These are phyloP conservation scores for Plecotus auritus DNA, from an alignment of 2,113 vertebrate species.

Conservation along the genomic window DNA sequence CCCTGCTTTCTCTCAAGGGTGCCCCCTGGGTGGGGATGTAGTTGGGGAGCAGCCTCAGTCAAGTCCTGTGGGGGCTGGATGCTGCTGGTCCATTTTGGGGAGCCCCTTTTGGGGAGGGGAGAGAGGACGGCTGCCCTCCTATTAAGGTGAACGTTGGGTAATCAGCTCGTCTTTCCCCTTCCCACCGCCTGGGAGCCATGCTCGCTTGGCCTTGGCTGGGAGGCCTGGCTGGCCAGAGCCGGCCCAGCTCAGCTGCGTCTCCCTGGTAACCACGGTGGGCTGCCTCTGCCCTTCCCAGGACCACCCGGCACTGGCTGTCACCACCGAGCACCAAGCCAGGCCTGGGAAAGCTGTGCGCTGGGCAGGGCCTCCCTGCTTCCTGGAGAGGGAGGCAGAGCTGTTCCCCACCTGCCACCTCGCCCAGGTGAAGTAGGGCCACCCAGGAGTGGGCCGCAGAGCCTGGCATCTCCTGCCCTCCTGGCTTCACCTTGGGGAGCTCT, in stretches of 20 bases:
- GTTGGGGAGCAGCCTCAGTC: too few species aligned
- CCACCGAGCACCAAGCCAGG: background rate
- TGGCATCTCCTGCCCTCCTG: background rate
- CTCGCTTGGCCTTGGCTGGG: background rate
- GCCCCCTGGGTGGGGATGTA: rapidly evolving
- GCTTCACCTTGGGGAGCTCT: background rate
- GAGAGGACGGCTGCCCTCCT: background rate
- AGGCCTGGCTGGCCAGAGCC: background rate
- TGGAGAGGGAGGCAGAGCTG: background rate
- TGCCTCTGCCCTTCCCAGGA: background rate
- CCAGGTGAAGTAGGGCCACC: background rate
- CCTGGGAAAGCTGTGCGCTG: background rate
- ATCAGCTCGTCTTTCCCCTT: background rate
- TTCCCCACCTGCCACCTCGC: background rate
- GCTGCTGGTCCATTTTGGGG: background rate
- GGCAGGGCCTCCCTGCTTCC: background rate
- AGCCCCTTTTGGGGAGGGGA: background rate
- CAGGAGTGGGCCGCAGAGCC: background rate
- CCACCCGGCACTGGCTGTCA: slow-evolving; percentile 30
- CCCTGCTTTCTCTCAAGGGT: background rate
- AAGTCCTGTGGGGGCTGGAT: background rate
- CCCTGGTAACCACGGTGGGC: slow-evolving; percentile 18
- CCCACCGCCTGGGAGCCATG: rapidly evolving
- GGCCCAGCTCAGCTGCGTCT: background rate
- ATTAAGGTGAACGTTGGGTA: background rate